Conservation (phyloP, 2,113 vertebrate genomes). For the Scomber colias region DNA sequence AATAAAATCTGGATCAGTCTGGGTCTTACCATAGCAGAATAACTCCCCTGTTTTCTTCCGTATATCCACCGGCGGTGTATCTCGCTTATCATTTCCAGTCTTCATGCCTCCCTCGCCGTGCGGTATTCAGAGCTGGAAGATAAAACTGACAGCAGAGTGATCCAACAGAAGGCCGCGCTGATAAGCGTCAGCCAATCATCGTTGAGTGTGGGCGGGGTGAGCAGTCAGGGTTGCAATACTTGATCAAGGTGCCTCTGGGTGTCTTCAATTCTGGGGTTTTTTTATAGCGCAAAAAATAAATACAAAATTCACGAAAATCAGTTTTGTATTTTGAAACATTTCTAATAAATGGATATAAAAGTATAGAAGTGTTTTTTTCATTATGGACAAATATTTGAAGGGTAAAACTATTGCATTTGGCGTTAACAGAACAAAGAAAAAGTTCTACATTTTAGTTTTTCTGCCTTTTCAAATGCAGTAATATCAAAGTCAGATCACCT, state of each 20-base stretch:
- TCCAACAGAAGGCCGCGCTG: conserved; percentile 49
- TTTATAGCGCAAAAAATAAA: neutral
- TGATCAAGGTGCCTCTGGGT: conserved; percentile 24
- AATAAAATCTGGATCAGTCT: neutral
- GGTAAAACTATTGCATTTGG: too few species aligned
- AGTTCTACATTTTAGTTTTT: neutral
- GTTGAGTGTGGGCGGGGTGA: conserved; percentile 23
- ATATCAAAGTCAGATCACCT: conserved; percentile 1
- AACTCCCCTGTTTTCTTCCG: conserved; percentile 50
- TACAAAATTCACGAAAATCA: neutral
- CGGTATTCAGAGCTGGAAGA: conserved; percentile 46
- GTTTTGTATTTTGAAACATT: neutral
- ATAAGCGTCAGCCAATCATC: conserved; percentile 54
- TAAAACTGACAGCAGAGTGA: conserved; percentile 36
- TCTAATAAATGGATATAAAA: neutral
- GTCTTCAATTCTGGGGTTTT: neutral
- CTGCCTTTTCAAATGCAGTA: neutral
- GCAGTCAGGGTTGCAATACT: neutral
- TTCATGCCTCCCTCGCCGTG: conserved; percentile 52
- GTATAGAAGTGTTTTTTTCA: neutral
- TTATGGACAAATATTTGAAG: too few species aligned
- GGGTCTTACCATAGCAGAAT: conserved; percentile 73
- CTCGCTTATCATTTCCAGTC: conserved; percentile 43
- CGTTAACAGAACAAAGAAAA: neutral
- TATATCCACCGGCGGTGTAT: conserved; percentile 37